These are phyloP conservation scores for Synanthedon formicaeformis DNA, from an alignment of 2,888 invertebrate species.

Conservation along the genomic window DNA sequence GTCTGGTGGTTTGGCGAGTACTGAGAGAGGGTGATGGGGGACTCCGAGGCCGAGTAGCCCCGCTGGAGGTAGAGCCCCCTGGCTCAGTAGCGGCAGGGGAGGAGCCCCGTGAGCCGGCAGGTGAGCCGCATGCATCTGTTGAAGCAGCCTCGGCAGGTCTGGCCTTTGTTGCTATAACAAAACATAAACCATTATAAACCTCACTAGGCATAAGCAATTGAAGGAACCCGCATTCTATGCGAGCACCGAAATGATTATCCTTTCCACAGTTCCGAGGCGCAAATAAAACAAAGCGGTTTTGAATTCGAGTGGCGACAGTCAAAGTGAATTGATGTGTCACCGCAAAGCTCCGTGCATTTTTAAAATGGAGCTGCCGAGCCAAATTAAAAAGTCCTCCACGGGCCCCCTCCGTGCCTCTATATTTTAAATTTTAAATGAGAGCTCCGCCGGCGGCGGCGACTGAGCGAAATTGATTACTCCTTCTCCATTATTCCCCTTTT, in stretches of 20 bases:
- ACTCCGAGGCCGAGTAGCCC: constrained; percentile 77
- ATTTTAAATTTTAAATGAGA: constrained; percentile 69
- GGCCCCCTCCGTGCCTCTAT: constrained; percentile 51
- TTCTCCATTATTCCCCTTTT: constrained; percentile 69
- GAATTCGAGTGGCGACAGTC: constrained; percentile 43
- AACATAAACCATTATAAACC: background rate
- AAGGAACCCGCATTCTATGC: background rate
- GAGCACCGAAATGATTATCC: background rate
- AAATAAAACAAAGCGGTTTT: constrained; percentile 12
- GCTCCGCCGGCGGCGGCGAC: constrained; percentile 56
- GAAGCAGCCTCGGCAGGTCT: constrained; percentile 83
- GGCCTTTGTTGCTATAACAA: constrained; percentile 83
- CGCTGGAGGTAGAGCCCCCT: constrained; percentile 64
- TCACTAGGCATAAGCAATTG: no score
- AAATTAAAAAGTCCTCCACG: constrained; percentile 68
- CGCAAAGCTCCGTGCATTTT: constrained; percentile 61
- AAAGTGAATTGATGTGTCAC: constrained; percentile 66
- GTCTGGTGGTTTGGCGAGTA: constrained; percentile 82
- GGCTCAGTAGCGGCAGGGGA: constrained; percentile 71
- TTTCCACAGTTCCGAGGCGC: background rate
- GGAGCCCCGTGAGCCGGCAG: constrained; percentile 79
- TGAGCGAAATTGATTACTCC: constrained; percentile 70
- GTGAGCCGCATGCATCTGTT: constrained; percentile 95
- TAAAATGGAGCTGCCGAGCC: constrained; percentile 54
- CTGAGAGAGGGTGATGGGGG: constrained; percentile 80